Base-by-base conservation (phyloP, 2,797 vertebrate species). In the Sarcophilus harrisii region DNA sequence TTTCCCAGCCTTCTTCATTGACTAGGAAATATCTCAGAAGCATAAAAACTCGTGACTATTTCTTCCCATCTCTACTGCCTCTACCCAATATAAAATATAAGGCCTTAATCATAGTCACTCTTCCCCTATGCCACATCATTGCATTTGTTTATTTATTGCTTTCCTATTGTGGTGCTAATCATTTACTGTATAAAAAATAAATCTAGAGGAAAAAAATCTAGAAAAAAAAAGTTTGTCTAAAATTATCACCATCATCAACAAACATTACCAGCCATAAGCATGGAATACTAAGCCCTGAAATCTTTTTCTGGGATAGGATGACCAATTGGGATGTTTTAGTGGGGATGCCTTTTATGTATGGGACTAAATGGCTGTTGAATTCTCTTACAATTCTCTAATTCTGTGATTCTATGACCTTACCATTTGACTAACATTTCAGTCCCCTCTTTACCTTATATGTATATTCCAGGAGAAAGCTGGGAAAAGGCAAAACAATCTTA, bases 11-110 rank as follows among this genome's bases (percentile, higher is more conserved):
- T 9, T 28, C 28, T 90, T 54, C 52, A 57, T 54, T 57, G 90
- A 90, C 57, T 93, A 66, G 92, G 27, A 95, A 96, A 92, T 14
- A 96, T 30, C 27, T 91, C 58, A 90, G 49, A 55, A 95, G 1
- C 54, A 66, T 29, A 38, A 59, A 95, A 59, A 0, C 45, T 14
- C 38, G 0, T 87, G 38, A 87, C 38, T 87, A 27, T 49, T 81
- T 49, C 73, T 87, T 28, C 73, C 73, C 24, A 27, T 87, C 38
- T 87, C 73, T 49, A 2, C 38, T 11, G 21, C 21, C 73, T 24
- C 9, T 24, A 11, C 0, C 38, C 10, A 49, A 87, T 38, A 45
- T 87, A 87, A 87, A 45, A 49, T 45, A 87, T 49, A 87, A 49
- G 24, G 24, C 38, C 21, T 87, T 81, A 81, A 81, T 81, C n/a